These are phyloP conservation scores for Anseranas semipalmata DNA, from an alignment of 2,113 vertebrate species.

Conservation along the genomic window DNA sequence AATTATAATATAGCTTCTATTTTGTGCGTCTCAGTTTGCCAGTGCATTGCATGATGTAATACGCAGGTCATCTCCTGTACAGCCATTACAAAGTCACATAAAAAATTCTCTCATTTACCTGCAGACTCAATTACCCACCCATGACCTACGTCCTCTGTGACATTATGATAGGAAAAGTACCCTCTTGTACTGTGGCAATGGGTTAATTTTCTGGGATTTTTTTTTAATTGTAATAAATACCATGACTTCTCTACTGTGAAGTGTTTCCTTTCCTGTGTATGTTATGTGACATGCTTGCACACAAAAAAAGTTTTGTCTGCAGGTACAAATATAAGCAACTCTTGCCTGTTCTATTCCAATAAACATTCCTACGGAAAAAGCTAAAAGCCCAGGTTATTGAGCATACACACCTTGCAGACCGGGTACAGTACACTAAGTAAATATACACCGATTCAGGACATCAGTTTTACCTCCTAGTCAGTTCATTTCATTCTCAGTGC, in stretches of 20 bases:
- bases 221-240: neutral
- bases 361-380: neutral
- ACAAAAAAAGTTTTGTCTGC: neutral
- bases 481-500: neutral
- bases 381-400: neutral
- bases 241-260: neutral
- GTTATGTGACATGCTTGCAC: neutral
- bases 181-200: neutral
- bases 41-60: neutral
- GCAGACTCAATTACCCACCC: neutral
- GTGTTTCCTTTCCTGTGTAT: neutral
- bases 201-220: conserved; percentile 36
- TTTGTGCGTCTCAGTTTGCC: neutral
- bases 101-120: neutral
- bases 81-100: neutral
- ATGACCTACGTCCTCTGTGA: neutral
- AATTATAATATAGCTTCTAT: conserved; percentile 29
- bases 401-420: neutral
- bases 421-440: neutral
- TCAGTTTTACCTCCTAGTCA: neutral
- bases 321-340: neutral
- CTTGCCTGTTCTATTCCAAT: neutral
- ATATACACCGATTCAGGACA: neutral
- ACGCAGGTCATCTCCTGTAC: neutral
- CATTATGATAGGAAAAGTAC: neutral